Base-by-base conservation (phyloP, 2,113 vertebrate genomes). In the Mixornis gularis region DNA sequence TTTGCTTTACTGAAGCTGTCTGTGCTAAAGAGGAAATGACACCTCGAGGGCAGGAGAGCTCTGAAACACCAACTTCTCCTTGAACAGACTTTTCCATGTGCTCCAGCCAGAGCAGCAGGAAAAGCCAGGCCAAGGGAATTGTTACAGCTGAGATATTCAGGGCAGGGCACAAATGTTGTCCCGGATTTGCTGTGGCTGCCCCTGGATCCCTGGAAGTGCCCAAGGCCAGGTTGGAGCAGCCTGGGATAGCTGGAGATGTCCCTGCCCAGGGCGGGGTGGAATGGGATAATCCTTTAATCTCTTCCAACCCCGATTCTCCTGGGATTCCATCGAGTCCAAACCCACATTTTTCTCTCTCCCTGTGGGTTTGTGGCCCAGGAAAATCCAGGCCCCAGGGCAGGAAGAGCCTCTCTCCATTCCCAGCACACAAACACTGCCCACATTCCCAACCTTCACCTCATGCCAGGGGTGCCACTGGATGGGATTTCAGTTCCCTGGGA, bases 1-100 rank as follows among this genome's bases (percentile, higher is more conserved):
- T 7, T 15, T 17, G 12, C 36, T 65, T 68, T 41, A 16, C 41
- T 58, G 70, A 16, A 48, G 29, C 51, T 48, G 66, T 40, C 41
- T 62, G 15, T 49, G 34, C 62, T 49, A 30, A 55, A 41, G 48
- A 49, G 48, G 76, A 69, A 53, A 25, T 19, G 76, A 76, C 71
- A 74, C 71, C 87, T 68, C 7, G 84, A 94, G 92, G 94, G 71
- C 88, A 95, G 70, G 13, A 27, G 41, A n/a, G 41, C 27, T 64
- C 0, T 7, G 49, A 6, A 8, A 29, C 30, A 9, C 2, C 18
- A 24, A 9, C 24, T 25, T 1, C 11, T 19, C 86, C 90, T 72
- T 51, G 52, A 27, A 7, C 26, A 22, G 40, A 10, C 4, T 18
- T 24, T 7, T 1, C 20, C 5, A 3, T 1, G 25, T 7, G n/a